A percentile compares a stretch with the other conserved stretches of the same genome.
Evolutionary conservation across 2,888 invertebrate genomes (phyloP).

Genomic region (Drosophila percnosoma): DNA sequence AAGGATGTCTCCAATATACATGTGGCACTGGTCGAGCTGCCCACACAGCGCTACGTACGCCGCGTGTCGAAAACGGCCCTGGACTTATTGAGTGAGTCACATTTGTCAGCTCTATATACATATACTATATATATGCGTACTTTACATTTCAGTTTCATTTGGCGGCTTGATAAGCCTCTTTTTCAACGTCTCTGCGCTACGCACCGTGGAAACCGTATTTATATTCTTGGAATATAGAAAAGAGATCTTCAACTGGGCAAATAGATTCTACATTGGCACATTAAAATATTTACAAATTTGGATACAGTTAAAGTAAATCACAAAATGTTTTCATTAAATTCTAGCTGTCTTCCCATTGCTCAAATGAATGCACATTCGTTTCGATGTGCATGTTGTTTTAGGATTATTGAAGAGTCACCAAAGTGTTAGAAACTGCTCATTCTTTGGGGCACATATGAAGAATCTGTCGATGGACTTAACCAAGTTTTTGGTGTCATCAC

Average conservation of each 20-base stretch:
- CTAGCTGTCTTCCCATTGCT: conserved; percentile 45
- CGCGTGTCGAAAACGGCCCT: conserved; percentile 88
- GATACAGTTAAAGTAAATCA: conserved; percentile 66
- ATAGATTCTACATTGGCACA: conserved; percentile 55
- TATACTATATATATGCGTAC: neutral
- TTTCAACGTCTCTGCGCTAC: conserved; percentile 81
- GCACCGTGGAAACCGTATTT: conserved; percentile 72
- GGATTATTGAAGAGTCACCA: neutral
- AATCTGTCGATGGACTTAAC: conserved; percentile 24
- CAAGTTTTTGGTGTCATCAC: conserved; percentile 76
- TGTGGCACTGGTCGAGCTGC: conserved; percentile 81
- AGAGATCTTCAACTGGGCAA: conserved; percentile 52
- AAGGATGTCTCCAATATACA: conserved; percentile 71
- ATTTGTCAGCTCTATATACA: rapidly evolving
- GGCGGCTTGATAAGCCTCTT: conserved; percentile 83
- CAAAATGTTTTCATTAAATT: conserved; percentile 55
- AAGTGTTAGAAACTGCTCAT: conserved; percentile 68
- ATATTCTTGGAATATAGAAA: conserved; percentile 56
- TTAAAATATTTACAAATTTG: conserved; percentile 64
- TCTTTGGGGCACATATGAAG: conserved; percentile 69
- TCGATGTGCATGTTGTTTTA: neutral
- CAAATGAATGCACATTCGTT: conserved; percentile 19
- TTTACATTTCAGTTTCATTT: conserved; percentile 78
- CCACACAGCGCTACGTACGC: conserved; percentile 87
- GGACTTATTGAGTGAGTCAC: conserved; percentile 88